A percentile compares a stretch with the other conserved stretches of the same genome.
These are phyloP conservation scores for Aythya baeri DNA, from an alignment of 2,113 vertebrate species.

Conservation along the genomic window DNA sequence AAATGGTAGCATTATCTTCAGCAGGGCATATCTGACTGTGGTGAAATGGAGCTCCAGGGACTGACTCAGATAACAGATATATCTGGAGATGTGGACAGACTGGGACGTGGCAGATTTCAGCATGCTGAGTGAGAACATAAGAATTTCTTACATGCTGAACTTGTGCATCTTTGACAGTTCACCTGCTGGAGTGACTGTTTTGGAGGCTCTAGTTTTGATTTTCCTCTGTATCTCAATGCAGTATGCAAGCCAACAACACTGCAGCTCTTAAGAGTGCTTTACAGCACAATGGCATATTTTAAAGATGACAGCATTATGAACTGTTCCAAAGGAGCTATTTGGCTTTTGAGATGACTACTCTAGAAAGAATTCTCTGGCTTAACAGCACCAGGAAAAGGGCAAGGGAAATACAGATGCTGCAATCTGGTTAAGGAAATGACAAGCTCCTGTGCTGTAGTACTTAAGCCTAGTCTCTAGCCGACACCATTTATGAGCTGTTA, in stretches of 20 bases:
- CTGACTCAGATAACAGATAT: background rate
- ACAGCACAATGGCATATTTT: constrained; percentile 61
- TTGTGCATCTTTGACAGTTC: background rate
- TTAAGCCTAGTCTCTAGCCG: constrained; percentile 24
- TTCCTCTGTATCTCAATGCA: background rate
- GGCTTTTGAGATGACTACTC: constrained; percentile 63
- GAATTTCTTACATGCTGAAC: background rate
- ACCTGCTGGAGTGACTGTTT: background rate
- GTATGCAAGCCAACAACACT: background rate
- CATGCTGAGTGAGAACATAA: background rate
- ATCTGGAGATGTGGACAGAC: background rate
- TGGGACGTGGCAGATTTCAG: rapidly evolving
- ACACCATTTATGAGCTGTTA: constrained; percentile 61
- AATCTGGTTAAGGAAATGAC: constrained; percentile 45
- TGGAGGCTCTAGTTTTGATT: background rate
- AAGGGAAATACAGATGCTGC: constrained; percentile 55
- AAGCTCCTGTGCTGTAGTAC: constrained; percentile 38
- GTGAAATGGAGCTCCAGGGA: background rate
- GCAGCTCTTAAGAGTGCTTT: constrained; percentile 15
- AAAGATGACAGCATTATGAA: constrained; percentile 55
- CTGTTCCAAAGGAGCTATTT: constrained; percentile 64
- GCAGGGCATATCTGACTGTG: background rate
- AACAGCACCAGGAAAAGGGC: constrained; percentile 43
- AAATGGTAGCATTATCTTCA: background rate
- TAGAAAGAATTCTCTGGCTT: constrained; percentile 63